Evolutionary conservation across 2,888 invertebrate species (phyloP).

Genomic region (Automeris io): DNA sequence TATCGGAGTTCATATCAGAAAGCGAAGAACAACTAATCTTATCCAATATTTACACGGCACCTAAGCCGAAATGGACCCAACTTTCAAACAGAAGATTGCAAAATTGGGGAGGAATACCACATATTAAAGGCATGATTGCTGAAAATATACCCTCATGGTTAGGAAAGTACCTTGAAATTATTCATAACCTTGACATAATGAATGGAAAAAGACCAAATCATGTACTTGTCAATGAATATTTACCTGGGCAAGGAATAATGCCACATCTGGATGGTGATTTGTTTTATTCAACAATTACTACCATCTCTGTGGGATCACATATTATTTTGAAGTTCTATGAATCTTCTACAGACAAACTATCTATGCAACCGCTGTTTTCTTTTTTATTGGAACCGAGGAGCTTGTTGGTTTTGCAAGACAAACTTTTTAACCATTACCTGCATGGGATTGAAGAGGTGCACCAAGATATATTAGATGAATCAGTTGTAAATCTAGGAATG

Average conservation of each 20-base stretch:
- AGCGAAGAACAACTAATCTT: slow-evolving; percentile 85
- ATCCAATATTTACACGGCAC: slow-evolving; percentile 84
- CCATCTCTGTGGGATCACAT: slow-evolving; percentile 94
- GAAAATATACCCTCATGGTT: slow-evolving; percentile 94
- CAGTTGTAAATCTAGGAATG: slow-evolving; percentile 80
- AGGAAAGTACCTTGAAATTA: slow-evolving; percentile 80
- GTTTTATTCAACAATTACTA: slow-evolving; percentile 94
- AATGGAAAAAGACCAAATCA: slow-evolving; percentile 89
- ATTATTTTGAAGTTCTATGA: slow-evolving; percentile 91
- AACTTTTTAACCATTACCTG: slow-evolving; percentile 88
- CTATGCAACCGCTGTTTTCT: slow-evolving; percentile 77
- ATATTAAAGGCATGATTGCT: slow-evolving; percentile 94
- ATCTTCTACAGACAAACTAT: slow-evolving; percentile 50
- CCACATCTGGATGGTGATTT: slow-evolving; percentile 97
- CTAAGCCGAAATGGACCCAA: slow-evolving; percentile 97
- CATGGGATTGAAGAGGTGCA: slow-evolving; percentile 89
- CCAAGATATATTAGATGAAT: slow-evolving; percentile 79
- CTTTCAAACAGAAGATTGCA: slow-evolving; percentile 94
- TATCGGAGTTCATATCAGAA: slow-evolving; percentile 90
- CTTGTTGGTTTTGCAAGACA: slow-evolving; percentile 88
- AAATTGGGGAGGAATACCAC: slow-evolving; percentile 98
- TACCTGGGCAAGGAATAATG: slow-evolving; percentile 96
- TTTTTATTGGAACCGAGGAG: slow-evolving; percentile 92
- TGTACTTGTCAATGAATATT: slow-evolving; percentile 95
- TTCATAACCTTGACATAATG: slow-evolving; percentile 83